Percentiles rank a stretch among this genome's conserved stretches.
These are phyloP conservation scores for Rotaria magnacalcarata DNA, from an alignment of 2,888 invertebrate species.

Conservation along the genomic window DNA sequence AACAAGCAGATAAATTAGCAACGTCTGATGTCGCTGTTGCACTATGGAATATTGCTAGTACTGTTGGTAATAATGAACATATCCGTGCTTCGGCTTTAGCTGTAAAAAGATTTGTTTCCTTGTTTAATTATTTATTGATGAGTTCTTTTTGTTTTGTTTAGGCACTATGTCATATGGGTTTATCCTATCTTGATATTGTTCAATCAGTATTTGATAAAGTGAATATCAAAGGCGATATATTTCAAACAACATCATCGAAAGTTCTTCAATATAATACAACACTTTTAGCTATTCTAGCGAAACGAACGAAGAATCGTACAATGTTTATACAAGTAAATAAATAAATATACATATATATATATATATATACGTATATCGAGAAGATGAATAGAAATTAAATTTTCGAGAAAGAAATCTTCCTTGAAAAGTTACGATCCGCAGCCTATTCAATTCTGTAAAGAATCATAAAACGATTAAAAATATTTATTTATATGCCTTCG, in stretches of 20 bases:
- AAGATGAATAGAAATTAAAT: too few species aligned
- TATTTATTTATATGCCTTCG: too few species aligned
- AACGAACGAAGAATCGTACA: constrained; percentile 29
- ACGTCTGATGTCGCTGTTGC: not conserved
- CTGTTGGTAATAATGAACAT: constrained; percentile 25
- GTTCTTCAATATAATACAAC: not conserved
- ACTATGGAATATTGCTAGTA: not conserved
- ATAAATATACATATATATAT: too few species aligned
- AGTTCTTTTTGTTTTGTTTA: not conserved
- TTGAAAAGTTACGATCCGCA: too few species aligned
- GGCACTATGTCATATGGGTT: constrained; percentile 30
- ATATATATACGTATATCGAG: too few species aligned
- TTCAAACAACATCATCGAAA: constrained; percentile 9
- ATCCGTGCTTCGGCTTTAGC: not conserved
- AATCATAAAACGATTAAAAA: too few species aligned
- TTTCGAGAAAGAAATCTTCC: too few species aligned
- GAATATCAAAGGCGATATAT: constrained; percentile 19
- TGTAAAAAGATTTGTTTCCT: not conserved
- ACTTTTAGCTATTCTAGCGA: constrained; percentile 23
- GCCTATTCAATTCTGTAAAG: not conserved
- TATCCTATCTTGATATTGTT: constrained; percentile 5
- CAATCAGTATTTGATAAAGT: constrained; percentile 22
- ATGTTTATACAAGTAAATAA: not conserved
- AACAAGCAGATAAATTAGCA: constrained; percentile 31
- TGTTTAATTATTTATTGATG: not conserved